These are phyloP conservation scores for Pyrgilauda ruficollis DNA, from an alignment of 2,113 vertebrate species.

Conservation along the genomic window DNA sequence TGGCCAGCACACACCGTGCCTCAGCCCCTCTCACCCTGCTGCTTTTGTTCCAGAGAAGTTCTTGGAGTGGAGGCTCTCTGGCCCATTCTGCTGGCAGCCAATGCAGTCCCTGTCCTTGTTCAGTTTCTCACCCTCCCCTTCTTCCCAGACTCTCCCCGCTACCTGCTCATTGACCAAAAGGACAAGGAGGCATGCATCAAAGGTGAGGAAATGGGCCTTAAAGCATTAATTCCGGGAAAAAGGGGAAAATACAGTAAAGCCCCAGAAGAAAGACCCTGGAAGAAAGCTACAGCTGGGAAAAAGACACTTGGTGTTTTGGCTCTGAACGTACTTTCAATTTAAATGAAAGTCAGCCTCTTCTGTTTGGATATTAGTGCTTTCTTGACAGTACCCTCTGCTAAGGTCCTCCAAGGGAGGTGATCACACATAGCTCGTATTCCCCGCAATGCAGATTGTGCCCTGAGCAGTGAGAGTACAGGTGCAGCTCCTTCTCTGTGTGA, in stretches of 20 bases:
- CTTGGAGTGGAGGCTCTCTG: slow-evolving; percentile 75
- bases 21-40: neutral
- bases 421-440: neutral
- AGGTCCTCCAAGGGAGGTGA: neutral
- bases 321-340: neutral
- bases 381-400: neutral
- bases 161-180: slow-evolving; percentile 78
- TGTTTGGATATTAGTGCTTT: neutral
- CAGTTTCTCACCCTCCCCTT: slow-evolving; percentile 79
- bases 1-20: rapidly evolving
- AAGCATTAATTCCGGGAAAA: neutral
- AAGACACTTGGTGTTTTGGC: neutral
- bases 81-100: slow-evolving; percentile 77
- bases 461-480: neutral
- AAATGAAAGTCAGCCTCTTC: neutral
- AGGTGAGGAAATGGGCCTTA: slow-evolving; percentile 54
- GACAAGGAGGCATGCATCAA: slow-evolving; percentile 75
- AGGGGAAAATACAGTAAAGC: neutral
- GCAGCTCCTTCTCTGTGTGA: neutral
- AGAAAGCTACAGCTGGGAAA: neutral
- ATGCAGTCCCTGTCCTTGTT: slow-evolving; percentile 64
- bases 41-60: slow-evolving; percentile 73
- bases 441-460: neutral
- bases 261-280: neutral
- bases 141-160: slow-evolving; percentile 84